These are phyloP conservation scores for Megalops cyprinoides DNA, from an alignment of 2,797 vertebrate species.

Conservation along the genomic window DNA sequence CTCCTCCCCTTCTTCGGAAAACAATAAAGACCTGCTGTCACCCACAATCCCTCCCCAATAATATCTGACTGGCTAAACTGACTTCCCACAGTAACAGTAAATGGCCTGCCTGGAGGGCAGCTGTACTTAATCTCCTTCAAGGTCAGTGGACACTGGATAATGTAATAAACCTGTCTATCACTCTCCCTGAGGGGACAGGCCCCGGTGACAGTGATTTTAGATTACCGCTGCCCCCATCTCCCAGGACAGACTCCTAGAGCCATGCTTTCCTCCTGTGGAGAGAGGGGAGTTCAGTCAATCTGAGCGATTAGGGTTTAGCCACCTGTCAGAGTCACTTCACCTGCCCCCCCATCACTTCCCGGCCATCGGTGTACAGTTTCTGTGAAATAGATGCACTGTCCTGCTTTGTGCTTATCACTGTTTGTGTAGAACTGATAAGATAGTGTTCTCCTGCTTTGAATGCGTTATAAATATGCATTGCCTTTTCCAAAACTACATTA, in stretches of 20 bases:
- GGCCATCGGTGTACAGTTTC: neutral
- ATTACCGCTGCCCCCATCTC: neutral
- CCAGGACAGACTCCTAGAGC: neutral
- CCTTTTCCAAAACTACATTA: neutral
- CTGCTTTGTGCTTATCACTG: too few species aligned
- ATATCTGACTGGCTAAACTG: too few species aligned
- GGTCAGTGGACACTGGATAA: neutral
- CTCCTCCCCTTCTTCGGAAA: too few species aligned
- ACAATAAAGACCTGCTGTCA: too few species aligned
- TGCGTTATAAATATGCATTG: neutral
- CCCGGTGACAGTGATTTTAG: neutral
- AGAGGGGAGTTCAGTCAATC: neutral
- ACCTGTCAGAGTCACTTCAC: neutral
- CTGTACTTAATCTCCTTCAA: neutral
- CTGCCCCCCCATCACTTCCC: neutral
- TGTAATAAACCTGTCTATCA: slow-evolving; percentile 8
- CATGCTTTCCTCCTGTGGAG: too few species aligned
- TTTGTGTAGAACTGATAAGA: neutral
- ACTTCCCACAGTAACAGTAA: neutral
- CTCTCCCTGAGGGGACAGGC: neutral
- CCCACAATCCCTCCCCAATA: neutral
- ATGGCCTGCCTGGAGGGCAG: neutral
- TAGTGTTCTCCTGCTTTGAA: neutral
- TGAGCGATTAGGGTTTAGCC: neutral
- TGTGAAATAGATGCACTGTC: neutral